Evolutionary conservation across 64 coral and sea anemone genomes (phyloP).

Genomic region (Hydrozoanthus tunicans): DNA sequence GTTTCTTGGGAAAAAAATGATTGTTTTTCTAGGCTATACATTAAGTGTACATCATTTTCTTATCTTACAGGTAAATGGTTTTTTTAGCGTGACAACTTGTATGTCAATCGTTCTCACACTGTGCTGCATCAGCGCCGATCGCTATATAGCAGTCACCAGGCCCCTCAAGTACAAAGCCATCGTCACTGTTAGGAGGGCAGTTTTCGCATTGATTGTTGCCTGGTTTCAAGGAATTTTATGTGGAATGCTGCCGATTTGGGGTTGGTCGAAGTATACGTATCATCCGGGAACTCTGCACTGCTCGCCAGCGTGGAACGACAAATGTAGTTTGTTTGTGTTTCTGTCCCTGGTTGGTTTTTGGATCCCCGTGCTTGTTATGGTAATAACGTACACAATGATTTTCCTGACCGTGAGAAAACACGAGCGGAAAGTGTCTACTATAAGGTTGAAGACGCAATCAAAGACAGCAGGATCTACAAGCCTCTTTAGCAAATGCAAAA

Average conservation of each 20-base stretch:
- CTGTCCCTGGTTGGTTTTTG: conserved; percentile 68
- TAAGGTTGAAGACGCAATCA: not conserved
- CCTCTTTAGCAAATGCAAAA: not conserved
- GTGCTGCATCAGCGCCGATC: conserved; percentile 84
- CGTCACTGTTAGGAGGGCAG: conserved; percentile 70
- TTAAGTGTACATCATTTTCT: not conserved
- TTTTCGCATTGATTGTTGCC: conserved; percentile 51
- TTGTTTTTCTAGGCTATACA: not conserved
- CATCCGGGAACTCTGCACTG: conserved; percentile 87
- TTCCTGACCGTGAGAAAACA: conserved; percentile 74
- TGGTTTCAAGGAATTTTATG: conserved; percentile 68
- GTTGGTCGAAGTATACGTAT: conserved; percentile 79
- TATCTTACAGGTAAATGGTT: conserved; percentile 79
- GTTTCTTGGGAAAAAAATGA: no score
- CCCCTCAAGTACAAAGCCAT: conserved; percentile 74
- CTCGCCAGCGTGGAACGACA: conserved; percentile 71
- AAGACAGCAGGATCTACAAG: not conserved
- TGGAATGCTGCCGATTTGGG: conserved; percentile 73
- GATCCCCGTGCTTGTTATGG: conserved; percentile 73
- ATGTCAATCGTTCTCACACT: conserved; percentile 74
- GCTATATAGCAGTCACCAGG: conserved; percentile 84
- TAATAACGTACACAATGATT: conserved; percentile 85
- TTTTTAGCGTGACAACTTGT: conserved; percentile 72
- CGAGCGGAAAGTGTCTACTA: conserved; percentile 62
- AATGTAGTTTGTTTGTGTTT: conserved; percentile 71